phyloP scores from a whole-genome alignment of 2,797 vertebrate genomes.

The Otolemur crassicaudatus region DNA sequence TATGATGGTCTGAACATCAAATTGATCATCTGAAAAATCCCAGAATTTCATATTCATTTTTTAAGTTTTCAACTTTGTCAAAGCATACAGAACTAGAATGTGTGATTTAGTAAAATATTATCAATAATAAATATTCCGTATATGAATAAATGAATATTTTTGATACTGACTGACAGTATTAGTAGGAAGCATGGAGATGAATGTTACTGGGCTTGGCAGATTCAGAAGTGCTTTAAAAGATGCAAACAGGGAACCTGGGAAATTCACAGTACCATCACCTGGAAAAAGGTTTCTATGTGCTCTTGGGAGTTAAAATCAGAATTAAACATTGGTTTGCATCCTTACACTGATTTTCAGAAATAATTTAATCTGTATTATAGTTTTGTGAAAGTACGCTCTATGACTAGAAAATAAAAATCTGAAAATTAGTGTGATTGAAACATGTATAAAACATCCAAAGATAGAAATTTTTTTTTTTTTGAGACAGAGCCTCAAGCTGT shows the following conservation, averaged over 20 bases:
- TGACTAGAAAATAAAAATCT: background rate
- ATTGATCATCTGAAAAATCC: background rate
- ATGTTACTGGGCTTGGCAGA: background rate
- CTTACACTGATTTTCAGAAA: background rate
- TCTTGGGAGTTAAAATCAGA: background rate
- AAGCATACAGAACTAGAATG: background rate
- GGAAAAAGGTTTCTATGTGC: background rate
- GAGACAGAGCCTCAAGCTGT: too few relatives aligned
- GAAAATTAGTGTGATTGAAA: background rate
- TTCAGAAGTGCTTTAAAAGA: background rate
- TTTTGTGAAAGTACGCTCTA: background rate
- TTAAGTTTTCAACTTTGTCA: background rate
- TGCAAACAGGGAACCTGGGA: background rate
- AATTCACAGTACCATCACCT: background rate
- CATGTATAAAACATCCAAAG: background rate
- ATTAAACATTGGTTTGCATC: background rate
- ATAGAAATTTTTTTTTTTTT: background rate
- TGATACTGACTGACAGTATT: background rate
- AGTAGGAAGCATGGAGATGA: background rate
- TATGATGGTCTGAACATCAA: background rate
- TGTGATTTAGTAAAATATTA: background rate
- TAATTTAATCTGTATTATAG: background rate
- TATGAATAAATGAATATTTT: constrained; percentile 30
- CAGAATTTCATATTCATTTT: background rate
- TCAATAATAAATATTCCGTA: background rate